Percentiles rank a stretch among this genome's conserved stretches.
Conservation (phyloP, 2,888 invertebrate species). For the Strigamia crassipes region DNA sequence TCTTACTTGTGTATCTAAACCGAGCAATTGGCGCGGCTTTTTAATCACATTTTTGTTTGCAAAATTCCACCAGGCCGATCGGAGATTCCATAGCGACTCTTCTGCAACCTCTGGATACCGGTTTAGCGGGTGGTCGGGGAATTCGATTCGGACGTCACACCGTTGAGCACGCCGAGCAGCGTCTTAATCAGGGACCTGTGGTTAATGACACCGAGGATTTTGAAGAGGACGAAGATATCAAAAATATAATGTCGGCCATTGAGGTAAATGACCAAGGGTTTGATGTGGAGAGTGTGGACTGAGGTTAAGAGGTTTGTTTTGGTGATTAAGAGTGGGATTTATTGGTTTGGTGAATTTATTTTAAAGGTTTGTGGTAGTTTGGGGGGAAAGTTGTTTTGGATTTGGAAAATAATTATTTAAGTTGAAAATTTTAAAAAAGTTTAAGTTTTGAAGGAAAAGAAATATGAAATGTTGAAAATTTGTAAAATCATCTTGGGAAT, state of each 20-base stretch:
- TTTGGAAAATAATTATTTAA: too few relatives aligned
- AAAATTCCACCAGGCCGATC: constrained; percentile 62
- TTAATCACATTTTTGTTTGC: neutral
- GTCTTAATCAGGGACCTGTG: neutral
- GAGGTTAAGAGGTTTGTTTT: too few relatives aligned
- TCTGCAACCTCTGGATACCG: constrained; percentile 57
- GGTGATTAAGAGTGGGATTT: too few relatives aligned
- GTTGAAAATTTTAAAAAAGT: too few relatives aligned
- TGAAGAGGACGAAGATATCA: constrained; percentile 36
- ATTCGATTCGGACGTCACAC: constrained; percentile 51
- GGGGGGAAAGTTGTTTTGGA: too few relatives aligned
- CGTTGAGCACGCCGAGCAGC: constrained; percentile 47
- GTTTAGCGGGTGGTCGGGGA: constrained; percentile 52
- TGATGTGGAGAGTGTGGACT: too few relatives aligned
- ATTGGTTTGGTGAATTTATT: too few relatives aligned
- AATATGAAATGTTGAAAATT: too few relatives aligned
- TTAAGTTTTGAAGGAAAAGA: too few relatives aligned
- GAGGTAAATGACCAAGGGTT: too few relatives aligned
- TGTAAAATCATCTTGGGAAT: too few relatives aligned
- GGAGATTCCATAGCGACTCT: constrained; percentile 66
- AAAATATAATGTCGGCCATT: constrained; percentile 14
- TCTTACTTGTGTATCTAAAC: neutral
- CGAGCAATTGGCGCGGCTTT: neutral
- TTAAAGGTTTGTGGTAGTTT: too few relatives aligned
- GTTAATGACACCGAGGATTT: constrained; percentile 17